phyloP scores from a whole-genome alignment of 2,113 vertebrate genomes.

The Collichthys lucidus region DNA sequence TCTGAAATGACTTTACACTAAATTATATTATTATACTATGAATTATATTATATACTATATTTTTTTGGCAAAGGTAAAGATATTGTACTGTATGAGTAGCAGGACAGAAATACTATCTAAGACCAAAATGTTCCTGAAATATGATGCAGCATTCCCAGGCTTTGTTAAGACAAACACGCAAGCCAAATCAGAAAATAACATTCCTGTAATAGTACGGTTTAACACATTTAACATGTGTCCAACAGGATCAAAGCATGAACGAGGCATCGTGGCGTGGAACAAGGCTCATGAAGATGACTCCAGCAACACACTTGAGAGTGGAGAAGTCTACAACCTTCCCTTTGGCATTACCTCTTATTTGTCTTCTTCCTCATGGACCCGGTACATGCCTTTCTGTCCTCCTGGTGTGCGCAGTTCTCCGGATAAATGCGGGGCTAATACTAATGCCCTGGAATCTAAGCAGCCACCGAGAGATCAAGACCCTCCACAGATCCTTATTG shows the following conservation, averaged over 20 bases:
- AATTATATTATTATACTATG: too few species aligned
- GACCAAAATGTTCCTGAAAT: background rate
- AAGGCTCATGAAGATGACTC: slow-evolving; percentile 79
- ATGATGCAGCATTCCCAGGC: background rate
- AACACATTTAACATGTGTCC: slow-evolving; percentile 27
- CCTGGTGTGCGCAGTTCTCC: slow-evolving; percentile 20
- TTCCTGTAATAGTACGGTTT: background rate
- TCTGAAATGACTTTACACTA: background rate
- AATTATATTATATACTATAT: background rate
- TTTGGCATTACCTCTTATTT: slow-evolving; percentile 86
- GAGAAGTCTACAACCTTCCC: slow-evolving; percentile 89
- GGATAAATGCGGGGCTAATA: slow-evolving; percentile 21
- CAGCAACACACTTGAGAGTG: slow-evolving; percentile 71
- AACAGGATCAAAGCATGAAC: slow-evolving; percentile 90
- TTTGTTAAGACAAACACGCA: background rate
- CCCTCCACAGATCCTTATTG: slow-evolving; percentile 67
- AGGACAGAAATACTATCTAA: background rate
- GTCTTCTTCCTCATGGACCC: slow-evolving; percentile 82
- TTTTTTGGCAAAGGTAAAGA: background rate
- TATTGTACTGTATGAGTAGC: background rate
- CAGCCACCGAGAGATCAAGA: slow-evolving; percentile 56
- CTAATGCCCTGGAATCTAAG: slow-evolving; percentile 52
- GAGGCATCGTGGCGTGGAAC: slow-evolving; percentile 90
- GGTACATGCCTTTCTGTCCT: slow-evolving; percentile 89
- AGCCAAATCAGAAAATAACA: background rate